A percentile compares a stretch with the other conserved stretches of the same genome.
Evolutionary conservation across 2,888 invertebrate genomes (phyloP).

Genomic region (Dryomyza anilis): DNA sequence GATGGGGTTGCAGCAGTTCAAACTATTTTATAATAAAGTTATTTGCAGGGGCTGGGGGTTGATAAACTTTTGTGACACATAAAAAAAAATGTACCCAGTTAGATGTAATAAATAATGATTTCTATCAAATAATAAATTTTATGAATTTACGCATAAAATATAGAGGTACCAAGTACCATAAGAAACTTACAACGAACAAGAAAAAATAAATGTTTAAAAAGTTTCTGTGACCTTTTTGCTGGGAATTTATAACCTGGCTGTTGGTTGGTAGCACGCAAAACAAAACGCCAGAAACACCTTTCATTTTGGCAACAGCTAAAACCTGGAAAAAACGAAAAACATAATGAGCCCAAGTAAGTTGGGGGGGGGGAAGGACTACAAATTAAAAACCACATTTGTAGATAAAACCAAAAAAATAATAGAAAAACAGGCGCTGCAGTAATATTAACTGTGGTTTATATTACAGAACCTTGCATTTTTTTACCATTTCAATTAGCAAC

Average conservation of each 20-base stretch:
- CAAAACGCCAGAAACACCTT: constrained; percentile 11
- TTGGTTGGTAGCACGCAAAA: not conserved
- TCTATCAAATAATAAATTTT: constrained; percentile 44
- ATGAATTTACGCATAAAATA: constrained; percentile 26
- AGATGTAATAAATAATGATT: constrained; percentile 60
- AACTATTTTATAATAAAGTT: too few species aligned
- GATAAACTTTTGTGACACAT: too few species aligned
- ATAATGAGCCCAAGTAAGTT: not conserved
- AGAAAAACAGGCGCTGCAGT: not conserved
- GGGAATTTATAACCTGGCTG: constrained; percentile 22
- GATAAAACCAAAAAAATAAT: not conserved
- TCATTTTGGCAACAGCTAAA: too few species aligned
- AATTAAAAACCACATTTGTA: constrained; percentile 7
- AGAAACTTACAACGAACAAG: constrained; percentile 42
- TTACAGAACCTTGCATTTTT: not conserved
- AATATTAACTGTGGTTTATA: not conserved
- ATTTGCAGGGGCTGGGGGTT: too few species aligned
- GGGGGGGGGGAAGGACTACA: not conserved
- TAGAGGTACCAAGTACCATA: constrained; percentile 36
- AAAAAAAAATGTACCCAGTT: too few species aligned
- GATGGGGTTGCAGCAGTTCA: too few species aligned
- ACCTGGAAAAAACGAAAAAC: too few species aligned
- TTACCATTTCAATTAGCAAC: constrained; percentile 30
- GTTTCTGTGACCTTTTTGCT: constrained; percentile 20
- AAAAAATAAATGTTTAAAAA: constrained; percentile 19